Conservation (phyloP, 2,113 vertebrate genomes). For the Morone saxatilis region DNA sequence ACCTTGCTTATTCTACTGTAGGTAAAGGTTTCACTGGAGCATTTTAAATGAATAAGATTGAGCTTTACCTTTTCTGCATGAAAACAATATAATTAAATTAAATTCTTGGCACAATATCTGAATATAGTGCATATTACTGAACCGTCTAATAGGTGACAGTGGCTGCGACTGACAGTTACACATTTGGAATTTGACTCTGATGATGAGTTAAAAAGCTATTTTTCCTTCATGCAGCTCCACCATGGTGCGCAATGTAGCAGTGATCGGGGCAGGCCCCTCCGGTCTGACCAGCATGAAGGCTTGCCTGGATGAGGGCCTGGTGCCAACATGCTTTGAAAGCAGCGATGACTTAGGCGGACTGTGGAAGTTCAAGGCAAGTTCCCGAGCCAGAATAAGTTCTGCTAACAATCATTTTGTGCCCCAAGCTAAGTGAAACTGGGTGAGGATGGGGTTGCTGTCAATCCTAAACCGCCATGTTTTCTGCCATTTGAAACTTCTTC, state of each 20-base stretch:
- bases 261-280: slow-evolving; percentile 88
- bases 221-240: slow-evolving; percentile 21
- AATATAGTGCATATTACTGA: background rate
- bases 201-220: background rate
- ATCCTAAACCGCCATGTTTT: background rate
- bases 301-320: slow-evolving; percentile 90
- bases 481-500: background rate
- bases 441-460: background rate
- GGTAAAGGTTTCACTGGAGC: too few relatives aligned
- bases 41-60: too few relatives aligned
- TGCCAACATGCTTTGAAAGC: slow-evolving; percentile 91
- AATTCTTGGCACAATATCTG: too few relatives aligned
- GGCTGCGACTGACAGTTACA: background rate
- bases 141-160: background rate
- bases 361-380: slow-evolving; percentile 87
- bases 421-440: background rate
- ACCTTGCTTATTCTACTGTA: too few relatives aligned
- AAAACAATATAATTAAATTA: too few relatives aligned
- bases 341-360: slow-evolving; percentile 88
- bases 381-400: background rate
- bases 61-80: too few relatives aligned
- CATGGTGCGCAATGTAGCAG: slow-evolving; percentile 82
- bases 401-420: background rate
- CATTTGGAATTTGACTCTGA: background rate
- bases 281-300: slow-evolving; percentile 88